A percentile compares a stretch with the other conserved stretches of the same genome.
phyloP scores from a whole-genome alignment of 2,113 vertebrate genomes.

The Sterrhoptilus dennistouni region DNA sequence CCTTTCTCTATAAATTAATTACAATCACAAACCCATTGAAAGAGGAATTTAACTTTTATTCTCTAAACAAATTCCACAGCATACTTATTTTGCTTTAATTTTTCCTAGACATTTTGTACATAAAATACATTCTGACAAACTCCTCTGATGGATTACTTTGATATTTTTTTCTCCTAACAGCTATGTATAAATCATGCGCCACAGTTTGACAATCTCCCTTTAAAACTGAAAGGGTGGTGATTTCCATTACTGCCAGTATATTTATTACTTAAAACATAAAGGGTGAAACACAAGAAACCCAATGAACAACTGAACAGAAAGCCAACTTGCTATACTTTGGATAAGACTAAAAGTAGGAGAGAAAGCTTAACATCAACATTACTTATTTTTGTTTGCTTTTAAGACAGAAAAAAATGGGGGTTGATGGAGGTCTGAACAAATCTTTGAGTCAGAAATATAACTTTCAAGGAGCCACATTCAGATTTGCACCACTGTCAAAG shows the following conservation, averaged over 20 bases:
- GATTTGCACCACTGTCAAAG: not conserved
- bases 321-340: not conserved
- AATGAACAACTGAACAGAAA: not conserved
- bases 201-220: not conserved
- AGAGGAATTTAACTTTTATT: not conserved
- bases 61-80: not conserved
- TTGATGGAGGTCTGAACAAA: not conserved
- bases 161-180: not conserved
- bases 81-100: not conserved
- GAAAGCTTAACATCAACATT: not conserved
- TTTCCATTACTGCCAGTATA: not conserved
- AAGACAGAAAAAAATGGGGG: not conserved
- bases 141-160: not conserved
- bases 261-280: not conserved
- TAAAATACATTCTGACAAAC: not conserved
- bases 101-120: not conserved
- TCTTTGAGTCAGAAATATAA: not conserved
- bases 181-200: not conserved
- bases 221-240: not conserved
- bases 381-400: not conserved
- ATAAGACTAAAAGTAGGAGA: not conserved
- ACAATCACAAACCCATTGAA: not conserved
- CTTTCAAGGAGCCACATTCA: not conserved
- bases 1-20: not conserved
- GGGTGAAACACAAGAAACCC: not conserved